Evolutionary conservation across 2,888 invertebrate genomes (phyloP), one percentile per base, ranked within the genome.

Genomic region (Stomorhina lunata): DNA sequence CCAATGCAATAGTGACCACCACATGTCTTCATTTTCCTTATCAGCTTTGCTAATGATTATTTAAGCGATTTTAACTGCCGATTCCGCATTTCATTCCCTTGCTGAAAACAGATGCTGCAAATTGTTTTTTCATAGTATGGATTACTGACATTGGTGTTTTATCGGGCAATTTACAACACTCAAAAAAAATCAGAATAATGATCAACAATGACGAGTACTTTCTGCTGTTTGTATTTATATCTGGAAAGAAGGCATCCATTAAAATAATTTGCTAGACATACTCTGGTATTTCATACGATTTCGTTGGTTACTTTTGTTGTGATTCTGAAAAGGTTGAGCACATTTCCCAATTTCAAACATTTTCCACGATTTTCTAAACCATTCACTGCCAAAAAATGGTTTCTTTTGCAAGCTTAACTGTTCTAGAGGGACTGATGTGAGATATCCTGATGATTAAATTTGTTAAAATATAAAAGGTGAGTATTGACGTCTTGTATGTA

Each of bases 41-140:
- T 34, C 34, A 37, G 40, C 48, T 5, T 68, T 68, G 5, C 1
- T 22, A 7, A 40, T 57, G 1, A 69, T 55, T 1, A 12, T 55
- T 7, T 69, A 55, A 4, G 69, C 69, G 5, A 55, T 20, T 55
- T 69, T 69, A 29, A 69, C 53, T 37, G 55, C 69, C 4, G 53
- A 55, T 55, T 69, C 27, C 1, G 53, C 37, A n/a, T 50, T 53
- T 53, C 50, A 6, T 59, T 32, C 2, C 40, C 59, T 25, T 72
- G 48, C 27, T 59, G 48, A 68, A 27, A 0, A 40, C 55, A 27
- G 53, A 55, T 45, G 48, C 34, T 3, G 22, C 17, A 57, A 57
- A 71, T 12, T 71, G 12, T 25, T 71, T 9, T 2, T n/a, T 43
- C 32, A 43, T 6, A 20, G 12, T 45, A 7, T 15, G 25, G 32